Conservation (phyloP, 2,113 vertebrate genomes). For the Terrapene triunguis region DNA sequence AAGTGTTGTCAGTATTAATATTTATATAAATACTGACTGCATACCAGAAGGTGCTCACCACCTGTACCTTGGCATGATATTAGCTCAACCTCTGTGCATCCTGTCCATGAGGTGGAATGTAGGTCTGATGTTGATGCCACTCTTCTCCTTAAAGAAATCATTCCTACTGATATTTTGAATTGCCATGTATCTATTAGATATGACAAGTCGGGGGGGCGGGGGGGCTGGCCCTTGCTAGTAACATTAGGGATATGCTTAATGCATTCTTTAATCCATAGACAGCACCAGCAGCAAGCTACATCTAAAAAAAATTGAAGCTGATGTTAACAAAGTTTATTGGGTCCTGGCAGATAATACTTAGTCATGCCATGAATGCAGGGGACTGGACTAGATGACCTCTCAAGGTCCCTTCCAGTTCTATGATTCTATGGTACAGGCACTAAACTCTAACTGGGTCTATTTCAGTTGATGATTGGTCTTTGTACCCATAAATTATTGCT, state of each 20-base stretch:
- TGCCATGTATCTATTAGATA: not conserved
- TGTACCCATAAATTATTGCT: too few relatives aligned
- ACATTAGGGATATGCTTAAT: not conserved
- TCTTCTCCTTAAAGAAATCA: not conserved
- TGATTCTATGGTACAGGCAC: too few relatives aligned
- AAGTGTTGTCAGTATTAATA: not conserved
- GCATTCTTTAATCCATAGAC: not conserved
- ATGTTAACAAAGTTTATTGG: too few relatives aligned
- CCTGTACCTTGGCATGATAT: not conserved
- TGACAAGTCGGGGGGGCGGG: too few relatives aligned
- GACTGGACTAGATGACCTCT: too few relatives aligned
- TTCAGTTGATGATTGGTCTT: too few relatives aligned
- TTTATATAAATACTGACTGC: accelerated
- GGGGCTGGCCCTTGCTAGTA: not conserved
- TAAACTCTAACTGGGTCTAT: too few relatives aligned
- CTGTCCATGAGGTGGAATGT: not conserved
- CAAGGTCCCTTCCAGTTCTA: too few relatives aligned
- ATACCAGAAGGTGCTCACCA: not conserved
- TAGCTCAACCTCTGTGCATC: not conserved
- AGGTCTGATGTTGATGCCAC: too few relatives aligned
- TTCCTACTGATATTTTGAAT: not conserved
- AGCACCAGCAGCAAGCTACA: not conserved
- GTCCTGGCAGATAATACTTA: too few relatives aligned
- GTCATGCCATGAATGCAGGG: too few relatives aligned
- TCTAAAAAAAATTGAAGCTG: not conserved